phyloP scores from a whole-genome alignment of 37 sponge, comb jelly and placozoan genomes.

The Lycopodina hypogea region DNA sequence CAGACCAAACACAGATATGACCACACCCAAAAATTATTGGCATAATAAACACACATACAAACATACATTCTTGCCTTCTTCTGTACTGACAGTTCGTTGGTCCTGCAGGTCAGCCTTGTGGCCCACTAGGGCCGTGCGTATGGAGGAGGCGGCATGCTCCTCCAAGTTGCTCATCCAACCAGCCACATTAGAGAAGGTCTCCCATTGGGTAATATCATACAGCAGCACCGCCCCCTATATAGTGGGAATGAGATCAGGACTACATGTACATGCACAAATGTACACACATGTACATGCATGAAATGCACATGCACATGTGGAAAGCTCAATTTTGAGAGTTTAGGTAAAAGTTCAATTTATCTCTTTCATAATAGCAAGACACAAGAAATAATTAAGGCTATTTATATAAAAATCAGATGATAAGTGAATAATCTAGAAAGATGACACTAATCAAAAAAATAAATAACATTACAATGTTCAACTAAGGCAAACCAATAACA shows the following conservation, averaged over 20 bases:
- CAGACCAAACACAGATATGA: too few relatives aligned
- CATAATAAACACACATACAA: not conserved
- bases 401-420: too few relatives aligned
- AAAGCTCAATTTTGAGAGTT: too few relatives aligned
- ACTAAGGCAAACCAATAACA: too few relatives aligned
- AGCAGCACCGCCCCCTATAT: conserved; percentile 67
- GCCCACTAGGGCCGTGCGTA: conserved; percentile 57
- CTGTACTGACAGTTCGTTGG: conserved; percentile 43
- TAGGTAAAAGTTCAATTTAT: too few relatives aligned
- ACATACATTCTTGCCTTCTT: conserved; percentile 59
- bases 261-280: conserved; percentile 2
- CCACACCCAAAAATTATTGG: too few relatives aligned
- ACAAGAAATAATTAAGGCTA: too few relatives aligned
- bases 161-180: conserved; percentile 52
- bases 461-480: too few relatives aligned
- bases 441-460: too few relatives aligned
- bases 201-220: conserved; percentile 72
- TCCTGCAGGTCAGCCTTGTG: conserved; percentile 74
- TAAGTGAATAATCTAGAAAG: too few relatives aligned
- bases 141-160: conserved; percentile 50
- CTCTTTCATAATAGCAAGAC: too few relatives aligned
- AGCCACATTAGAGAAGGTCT: conserved; percentile 39
- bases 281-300: conserved; percentile 1
- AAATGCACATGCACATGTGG: not conserved
- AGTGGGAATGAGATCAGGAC: not conserved